Evolutionary conservation across 2,888 invertebrate species (phyloP).

Genomic region (Agrotis ipsilon): DNA sequence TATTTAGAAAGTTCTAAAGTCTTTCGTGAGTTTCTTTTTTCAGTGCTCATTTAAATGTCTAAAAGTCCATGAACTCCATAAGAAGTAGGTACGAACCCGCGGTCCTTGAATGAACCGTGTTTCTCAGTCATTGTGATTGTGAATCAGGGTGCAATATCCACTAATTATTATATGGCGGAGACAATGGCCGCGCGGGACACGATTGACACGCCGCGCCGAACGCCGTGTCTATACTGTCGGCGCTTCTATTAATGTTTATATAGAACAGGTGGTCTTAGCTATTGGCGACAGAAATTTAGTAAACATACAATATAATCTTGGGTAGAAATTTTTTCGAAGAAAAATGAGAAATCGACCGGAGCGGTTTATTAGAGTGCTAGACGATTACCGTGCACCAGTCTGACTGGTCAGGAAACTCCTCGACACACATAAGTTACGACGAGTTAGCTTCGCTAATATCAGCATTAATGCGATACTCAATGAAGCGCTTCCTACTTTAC

Average conservation of each 20-base stretch:
- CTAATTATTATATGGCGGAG: constrained; percentile 72
- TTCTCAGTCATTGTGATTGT: constrained; percentile 73
- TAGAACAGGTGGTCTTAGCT: constrained; percentile 68
- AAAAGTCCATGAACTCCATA: constrained; percentile 2
- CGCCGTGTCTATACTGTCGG: constrained; percentile 65
- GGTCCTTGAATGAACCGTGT: constrained; percentile 70
- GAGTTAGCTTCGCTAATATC: constrained; percentile 47
- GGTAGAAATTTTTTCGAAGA: constrained; percentile 35
- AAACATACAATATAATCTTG: constrained; percentile 49
- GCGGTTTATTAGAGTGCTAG: not conserved
- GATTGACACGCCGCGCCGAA: constrained; percentile 70
- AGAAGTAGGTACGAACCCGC: constrained; percentile 59
- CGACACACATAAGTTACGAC: constrained; percentile 33
- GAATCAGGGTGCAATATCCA: constrained; percentile 80
- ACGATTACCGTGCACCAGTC: constrained; percentile 4
- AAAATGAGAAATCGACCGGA: constrained; percentile 29
- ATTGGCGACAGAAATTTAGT: constrained; percentile 49
- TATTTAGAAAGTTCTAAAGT: constrained; percentile 26
- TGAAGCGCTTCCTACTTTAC: constrained; percentile 81
- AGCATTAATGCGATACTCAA: constrained; percentile 68
- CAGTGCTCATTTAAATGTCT: constrained; percentile 3
- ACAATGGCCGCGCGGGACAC: constrained; percentile 73
- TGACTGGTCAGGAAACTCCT: constrained; percentile 13
- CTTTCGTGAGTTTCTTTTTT: constrained; percentile 17
- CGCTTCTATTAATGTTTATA: constrained; percentile 63